Evolutionary conservation across 2,888 invertebrate species (phyloP).

Genomic region (Galerucella pusilla): DNA sequence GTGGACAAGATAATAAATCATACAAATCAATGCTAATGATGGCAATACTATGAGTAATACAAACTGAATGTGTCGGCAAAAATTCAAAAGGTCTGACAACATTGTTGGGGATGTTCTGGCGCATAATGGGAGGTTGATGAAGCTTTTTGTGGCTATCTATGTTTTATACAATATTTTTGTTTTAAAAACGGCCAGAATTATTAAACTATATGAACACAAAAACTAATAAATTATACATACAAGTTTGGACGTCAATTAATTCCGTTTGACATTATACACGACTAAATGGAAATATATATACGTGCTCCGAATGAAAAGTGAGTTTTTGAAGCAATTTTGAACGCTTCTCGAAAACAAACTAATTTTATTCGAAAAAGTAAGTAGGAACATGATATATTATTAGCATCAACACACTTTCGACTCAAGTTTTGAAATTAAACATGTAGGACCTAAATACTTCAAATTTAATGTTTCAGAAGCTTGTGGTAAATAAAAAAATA

Average conservation of each 20-base stretch:
- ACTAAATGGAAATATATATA: neutral
- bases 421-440: no score
- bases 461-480: no score
- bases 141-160: neutral
- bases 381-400: no score
- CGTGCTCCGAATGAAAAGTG: neutral
- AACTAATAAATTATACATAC: neutral
- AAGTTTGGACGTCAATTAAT: neutral
- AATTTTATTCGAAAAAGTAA: no score
- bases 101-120: neutral
- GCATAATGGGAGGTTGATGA: neutral
- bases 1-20: constrained; percentile 45
- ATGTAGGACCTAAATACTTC: no score
- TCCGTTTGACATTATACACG: neutral
- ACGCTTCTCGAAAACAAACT: no score
- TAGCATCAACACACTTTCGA: no score
- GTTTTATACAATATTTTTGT: constrained; percentile 2
- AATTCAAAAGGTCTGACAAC: constrained; percentile 13
- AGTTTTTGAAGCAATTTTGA: no score
- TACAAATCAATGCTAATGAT: constrained; percentile 33
- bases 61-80: constrained; percentile 20
- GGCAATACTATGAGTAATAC: constrained; percentile 24
- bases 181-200: neutral
- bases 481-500: no score
- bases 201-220: neutral